phyloP scores from a whole-genome alignment of 2,888 invertebrate species.

The Petrophora chlorosata region DNA sequence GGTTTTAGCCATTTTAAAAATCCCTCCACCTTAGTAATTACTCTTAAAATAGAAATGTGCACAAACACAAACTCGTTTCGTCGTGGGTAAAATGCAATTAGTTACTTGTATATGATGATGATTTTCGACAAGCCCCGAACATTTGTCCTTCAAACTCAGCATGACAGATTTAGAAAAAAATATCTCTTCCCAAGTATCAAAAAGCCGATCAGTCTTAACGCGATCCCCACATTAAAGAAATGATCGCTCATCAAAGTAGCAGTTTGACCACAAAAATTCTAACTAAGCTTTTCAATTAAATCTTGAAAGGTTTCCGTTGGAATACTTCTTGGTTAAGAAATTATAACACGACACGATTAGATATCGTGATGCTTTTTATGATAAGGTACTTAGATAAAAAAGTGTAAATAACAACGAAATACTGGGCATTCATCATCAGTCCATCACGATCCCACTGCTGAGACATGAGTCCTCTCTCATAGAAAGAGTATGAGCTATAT shows the following conservation, averaged over 20 bases:
- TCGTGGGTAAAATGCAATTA: no score
- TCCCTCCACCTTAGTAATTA: no score
- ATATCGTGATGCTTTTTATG: neutral
- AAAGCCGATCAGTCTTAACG: slow-evolving; percentile 21
- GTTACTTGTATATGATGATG: no score
- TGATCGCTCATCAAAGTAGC: slow-evolving; percentile 36
- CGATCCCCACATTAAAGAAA: slow-evolving; percentile 35
- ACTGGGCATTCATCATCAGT: neutral
- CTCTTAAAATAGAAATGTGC: no score
- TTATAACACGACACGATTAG: slow-evolving; percentile 12
- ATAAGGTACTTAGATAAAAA: neutral
- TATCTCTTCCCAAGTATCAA: neutral
- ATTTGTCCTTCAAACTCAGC: neutral
- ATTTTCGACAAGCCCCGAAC: no score
- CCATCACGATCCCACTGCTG: no score
- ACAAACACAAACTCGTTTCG: no score
- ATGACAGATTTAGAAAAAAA: neutral
- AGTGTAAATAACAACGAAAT: neutral
- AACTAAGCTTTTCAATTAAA: slow-evolving; percentile 68
- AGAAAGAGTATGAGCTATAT: no score
- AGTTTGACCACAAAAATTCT: slow-evolving; percentile 54
- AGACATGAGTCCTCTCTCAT: no score
- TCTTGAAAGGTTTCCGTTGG: slow-evolving; percentile 59
- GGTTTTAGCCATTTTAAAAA: no score
- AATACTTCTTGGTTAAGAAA: slow-evolving; percentile 47